Percentiles rank a stretch among this genome's conserved stretches.
These are phyloP conservation scores for Mesorhabditis spiculigera DNA, from an alignment of 2,888 invertebrate genomes.

Conservation along the genomic window DNA sequence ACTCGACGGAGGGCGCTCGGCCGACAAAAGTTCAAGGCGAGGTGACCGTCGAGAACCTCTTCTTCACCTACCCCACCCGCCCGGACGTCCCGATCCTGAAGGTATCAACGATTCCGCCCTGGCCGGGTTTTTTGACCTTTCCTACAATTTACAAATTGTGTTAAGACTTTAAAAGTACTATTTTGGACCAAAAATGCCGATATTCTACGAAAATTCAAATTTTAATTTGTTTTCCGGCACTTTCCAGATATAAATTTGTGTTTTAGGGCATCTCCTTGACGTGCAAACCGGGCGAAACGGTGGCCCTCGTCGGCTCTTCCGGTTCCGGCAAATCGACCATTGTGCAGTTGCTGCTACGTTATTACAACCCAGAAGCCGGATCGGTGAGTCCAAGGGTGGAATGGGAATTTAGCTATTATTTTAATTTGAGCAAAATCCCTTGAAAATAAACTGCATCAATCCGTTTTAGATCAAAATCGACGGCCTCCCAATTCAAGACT, in stretches of 20 bases:
- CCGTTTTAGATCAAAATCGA: constrained; percentile 58
- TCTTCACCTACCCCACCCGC: constrained; percentile 62
- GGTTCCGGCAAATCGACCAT: constrained; percentile 50
- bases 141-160: too few species aligned
- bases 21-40: constrained; percentile 59
- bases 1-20: constrained; percentile 57
- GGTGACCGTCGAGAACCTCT: constrained; percentile 60
- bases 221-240: neutral
- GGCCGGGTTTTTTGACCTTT: too few species aligned
- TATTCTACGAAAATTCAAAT: neutral
- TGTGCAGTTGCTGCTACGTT: constrained; percentile 44
- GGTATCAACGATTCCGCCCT: constrained; percentile 23
- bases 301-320: constrained; percentile 48
- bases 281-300: constrained; percentile 43
- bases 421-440: neutral
- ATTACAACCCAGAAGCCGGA: constrained; percentile 44
- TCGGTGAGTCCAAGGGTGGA: neutral
- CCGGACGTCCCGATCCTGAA: constrained; percentile 57
- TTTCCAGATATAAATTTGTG: neutral
- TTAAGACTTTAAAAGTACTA: too few species aligned
- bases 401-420: neutral
- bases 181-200: too few species aligned
- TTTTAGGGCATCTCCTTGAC: constrained; percentile 35
- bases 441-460: neutral
- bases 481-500: constrained; percentile 59